These are phyloP conservation scores for Mesoligia furuncula DNA, from an alignment of 2,888 invertebrate species.

Conservation along the genomic window DNA sequence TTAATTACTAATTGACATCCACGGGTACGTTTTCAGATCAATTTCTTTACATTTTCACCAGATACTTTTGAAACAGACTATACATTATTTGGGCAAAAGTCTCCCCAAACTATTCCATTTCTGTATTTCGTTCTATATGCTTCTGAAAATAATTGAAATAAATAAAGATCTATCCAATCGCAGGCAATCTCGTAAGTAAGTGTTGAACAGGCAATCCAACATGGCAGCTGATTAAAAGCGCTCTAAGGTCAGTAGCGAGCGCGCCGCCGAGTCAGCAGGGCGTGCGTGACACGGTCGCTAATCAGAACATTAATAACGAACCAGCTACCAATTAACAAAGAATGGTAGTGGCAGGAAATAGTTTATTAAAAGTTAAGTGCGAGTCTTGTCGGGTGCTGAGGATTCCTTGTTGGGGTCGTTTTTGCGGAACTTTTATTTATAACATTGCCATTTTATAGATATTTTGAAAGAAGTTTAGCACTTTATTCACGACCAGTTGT, in stretches of 20 bases:
- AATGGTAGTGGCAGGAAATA: not conserved
- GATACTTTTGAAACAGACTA: not conserved
- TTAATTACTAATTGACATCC: not conserved
- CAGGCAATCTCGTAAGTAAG: not conserved
- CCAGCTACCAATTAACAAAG: slow-evolving; percentile 22
- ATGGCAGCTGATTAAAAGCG: slow-evolving; percentile 25
- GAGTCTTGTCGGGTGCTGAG: not conserved
- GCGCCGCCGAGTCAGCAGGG: slow-evolving; percentile 24
- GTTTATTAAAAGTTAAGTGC: not conserved
- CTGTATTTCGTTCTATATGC: not conserved
- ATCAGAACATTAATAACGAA: slow-evolving; percentile 21
- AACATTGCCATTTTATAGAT: not conserved
- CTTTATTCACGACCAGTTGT: not conserved
- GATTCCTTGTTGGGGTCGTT: no score
- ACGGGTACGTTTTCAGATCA: not conserved
- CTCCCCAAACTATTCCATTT: not conserved
- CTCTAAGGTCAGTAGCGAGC: slow-evolving; percentile 28
- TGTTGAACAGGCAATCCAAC: slow-evolving; percentile 21
- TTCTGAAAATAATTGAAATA: not conserved
- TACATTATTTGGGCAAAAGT: not conserved
- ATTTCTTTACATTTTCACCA: not conserved
- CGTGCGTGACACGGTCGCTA: slow-evolving; percentile 5
- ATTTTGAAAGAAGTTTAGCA: no score
- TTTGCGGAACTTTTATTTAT: slow-evolving; percentile 3
- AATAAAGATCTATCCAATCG: not conserved